Evolutionary conservation across 2,797 vertebrate genomes (phyloP).

Genomic region (Chelmon rostratus): DNA sequence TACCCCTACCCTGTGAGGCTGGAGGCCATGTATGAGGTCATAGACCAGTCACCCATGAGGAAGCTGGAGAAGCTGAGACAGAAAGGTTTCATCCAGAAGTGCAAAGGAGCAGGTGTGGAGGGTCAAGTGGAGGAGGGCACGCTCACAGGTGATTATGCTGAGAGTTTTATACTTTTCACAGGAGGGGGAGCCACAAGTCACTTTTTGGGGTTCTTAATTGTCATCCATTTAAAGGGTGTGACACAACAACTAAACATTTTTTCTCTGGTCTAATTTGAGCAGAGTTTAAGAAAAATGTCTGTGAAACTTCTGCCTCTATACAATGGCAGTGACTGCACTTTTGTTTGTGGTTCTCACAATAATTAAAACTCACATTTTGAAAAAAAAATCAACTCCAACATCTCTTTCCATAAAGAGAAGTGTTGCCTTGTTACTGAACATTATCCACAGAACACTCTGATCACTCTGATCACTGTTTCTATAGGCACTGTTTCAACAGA

Average conservation of each 20-base stretch:
- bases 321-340: neutral
- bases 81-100: conserved; percentile 96
- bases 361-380: neutral
- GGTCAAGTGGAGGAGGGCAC: conserved; percentile 90
- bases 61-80: conserved; percentile 94
- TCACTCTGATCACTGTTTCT: neutral
- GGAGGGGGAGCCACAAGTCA: too few relatives aligned
- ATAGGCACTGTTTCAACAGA: neutral
- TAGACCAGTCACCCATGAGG: conserved; percentile 94
- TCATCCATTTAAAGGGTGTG: neutral
- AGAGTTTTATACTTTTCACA: neutral
- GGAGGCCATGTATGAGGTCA: conserved; percentile 97
- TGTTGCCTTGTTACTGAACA: neutral
- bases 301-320: neutral
- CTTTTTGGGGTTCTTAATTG: neutral
- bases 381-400: neutral
- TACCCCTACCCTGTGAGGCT: conserved; percentile 98
- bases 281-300: neutral
- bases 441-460: neutral
- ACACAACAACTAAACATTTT: neutral
- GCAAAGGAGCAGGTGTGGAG: conserved; percentile 94
- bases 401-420: neutral
- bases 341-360: neutral
- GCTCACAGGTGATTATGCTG: conserved; percentile 57
- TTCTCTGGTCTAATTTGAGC: neutral